Percentiles rank a stretch among this genome's conserved stretches.
These are phyloP conservation scores for Rallus crepitans DNA, from an alignment of 2,797 vertebrate genomes.

Conservation along the genomic window DNA sequence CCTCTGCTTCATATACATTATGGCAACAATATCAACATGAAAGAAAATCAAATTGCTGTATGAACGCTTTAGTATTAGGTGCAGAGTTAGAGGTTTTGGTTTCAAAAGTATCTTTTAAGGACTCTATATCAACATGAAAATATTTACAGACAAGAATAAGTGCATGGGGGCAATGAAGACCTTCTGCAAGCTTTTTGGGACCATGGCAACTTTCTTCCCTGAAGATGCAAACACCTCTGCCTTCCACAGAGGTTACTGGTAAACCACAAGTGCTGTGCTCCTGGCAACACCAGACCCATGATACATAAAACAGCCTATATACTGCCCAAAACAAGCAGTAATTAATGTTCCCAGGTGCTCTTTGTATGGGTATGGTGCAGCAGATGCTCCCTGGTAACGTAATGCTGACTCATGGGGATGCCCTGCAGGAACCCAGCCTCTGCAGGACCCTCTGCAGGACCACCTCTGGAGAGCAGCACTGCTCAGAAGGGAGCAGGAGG, in stretches of 20 bases:
- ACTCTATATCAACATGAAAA: background rate
- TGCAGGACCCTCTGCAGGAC: background rate
- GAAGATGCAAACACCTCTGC: background rate
- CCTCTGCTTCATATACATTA: background rate
- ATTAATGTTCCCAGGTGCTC: background rate
- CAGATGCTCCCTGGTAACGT: rapidly evolving
- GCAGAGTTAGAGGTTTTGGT: background rate
- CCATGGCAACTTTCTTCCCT: background rate
- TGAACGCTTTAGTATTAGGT: background rate
- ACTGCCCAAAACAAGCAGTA: background rate
- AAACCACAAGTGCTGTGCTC: background rate
- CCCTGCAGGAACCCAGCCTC: background rate
- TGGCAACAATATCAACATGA: background rate
- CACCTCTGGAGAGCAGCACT: background rate
- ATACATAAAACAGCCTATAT: background rate
- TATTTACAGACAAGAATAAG: background rate
- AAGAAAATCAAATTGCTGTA: background rate
- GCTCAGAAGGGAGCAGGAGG: background rate
- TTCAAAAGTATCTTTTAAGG: background rate
- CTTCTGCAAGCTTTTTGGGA: background rate
- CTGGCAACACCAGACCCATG: background rate
- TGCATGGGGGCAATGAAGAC: background rate
- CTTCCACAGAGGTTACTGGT: background rate
- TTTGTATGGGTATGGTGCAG: background rate
- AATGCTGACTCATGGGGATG: background rate